Conservation (phyloP, 1,140 invertebrate genomes). For the Drosophila bocki region DNA sequence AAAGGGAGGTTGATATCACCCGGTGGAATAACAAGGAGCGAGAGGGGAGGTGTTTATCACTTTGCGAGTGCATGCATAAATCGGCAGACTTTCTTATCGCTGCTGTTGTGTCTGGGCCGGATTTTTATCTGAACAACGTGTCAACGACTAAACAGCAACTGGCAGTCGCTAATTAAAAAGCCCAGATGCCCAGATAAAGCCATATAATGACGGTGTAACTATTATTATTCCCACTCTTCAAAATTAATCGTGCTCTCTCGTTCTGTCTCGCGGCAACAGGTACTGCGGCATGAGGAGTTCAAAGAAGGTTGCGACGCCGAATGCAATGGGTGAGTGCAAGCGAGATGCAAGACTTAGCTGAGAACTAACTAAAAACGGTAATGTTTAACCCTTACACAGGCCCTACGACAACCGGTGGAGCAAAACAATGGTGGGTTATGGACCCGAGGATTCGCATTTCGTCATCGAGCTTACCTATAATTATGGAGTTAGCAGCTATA, state of each 20-base stretch:
- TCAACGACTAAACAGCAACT: slow-evolving; percentile 4
- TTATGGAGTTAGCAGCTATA: slow-evolving; percentile 95
- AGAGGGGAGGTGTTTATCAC: not conserved
- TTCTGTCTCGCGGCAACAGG: slow-evolving; percentile 86
- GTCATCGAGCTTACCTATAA: slow-evolving; percentile 99
- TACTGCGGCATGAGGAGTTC: slow-evolving; percentile 98
- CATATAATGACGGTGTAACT: slow-evolving; percentile 40
- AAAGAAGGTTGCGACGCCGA: slow-evolving; percentile 97
- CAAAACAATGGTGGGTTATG: slow-evolving; percentile 99
- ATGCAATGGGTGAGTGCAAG: slow-evolving; percentile 95
- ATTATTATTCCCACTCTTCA: slow-evolving; percentile 1
- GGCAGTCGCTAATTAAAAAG: slow-evolving; percentile 51
- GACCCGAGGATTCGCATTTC: slow-evolving; percentile 97
- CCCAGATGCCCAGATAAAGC: slow-evolving; percentile 37
- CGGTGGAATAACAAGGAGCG: slow-evolving; percentile 84
- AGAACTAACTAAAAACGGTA: slow-evolving; percentile 1
- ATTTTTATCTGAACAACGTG: slow-evolving; percentile 39
- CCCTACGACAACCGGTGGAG: slow-evolving; percentile 99
- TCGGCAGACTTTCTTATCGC: slow-evolving; percentile 38
- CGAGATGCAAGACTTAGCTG: not conserved
- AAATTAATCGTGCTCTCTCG: slow-evolving; percentile 7
- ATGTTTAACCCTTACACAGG: slow-evolving; percentile 85
- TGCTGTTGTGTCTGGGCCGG: slow-evolving; percentile 8
- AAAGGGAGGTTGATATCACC: not conserved
- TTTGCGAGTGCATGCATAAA: not conserved